Percentiles rank a stretch among this genome's conserved stretches.
These are phyloP conservation scores for Synanceia verrucosa DNA, from an alignment of 2,797 vertebrate species.

Conservation along the genomic window DNA sequence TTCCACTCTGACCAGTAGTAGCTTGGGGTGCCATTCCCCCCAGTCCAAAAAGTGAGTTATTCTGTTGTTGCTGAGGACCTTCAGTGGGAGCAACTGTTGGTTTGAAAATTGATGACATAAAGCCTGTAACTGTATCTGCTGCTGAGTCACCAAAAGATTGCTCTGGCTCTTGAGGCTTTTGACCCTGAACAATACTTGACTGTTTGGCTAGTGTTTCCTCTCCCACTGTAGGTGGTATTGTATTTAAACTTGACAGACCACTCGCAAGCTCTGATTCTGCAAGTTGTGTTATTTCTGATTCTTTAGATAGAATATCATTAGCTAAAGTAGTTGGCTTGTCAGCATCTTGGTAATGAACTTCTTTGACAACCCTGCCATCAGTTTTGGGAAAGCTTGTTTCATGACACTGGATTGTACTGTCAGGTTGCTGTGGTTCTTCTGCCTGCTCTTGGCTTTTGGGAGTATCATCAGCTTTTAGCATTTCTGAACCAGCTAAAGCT, in stretches of 20 bases:
- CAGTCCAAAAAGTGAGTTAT: constrained; percentile 82
- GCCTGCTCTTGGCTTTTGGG: constrained; percentile 27
- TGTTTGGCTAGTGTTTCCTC: constrained; percentile 21
- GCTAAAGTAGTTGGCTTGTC: constrained; percentile 22
- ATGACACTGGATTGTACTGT: constrained; percentile 2
- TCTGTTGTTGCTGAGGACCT: constrained; percentile 81
- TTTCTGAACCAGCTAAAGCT: constrained; percentile 11
- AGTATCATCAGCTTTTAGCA: constrained; percentile 8
- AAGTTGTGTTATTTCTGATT: constrained; percentile 44
- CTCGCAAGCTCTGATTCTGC: constrained; percentile 17
- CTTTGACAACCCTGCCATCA: constrained; percentile 23
- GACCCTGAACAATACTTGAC: constrained; percentile 54
- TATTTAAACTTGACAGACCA: constrained; percentile 41
- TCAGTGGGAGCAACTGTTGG: constrained; percentile 61
- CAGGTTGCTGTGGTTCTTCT: constrained; percentile 34
- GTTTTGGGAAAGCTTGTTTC: constrained; percentile 29
- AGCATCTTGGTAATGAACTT: constrained; percentile 30
- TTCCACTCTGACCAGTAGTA: constrained; percentile 70
- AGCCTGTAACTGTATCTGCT: constrained; percentile 88
- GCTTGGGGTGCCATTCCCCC: constrained; percentile 63
- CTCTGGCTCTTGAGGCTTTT: constrained; percentile 76
- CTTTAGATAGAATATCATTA: constrained; percentile 39
- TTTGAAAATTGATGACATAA: constrained; percentile 85
- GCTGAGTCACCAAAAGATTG: constrained; percentile 84
- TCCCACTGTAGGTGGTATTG: constrained; percentile 37